Evolutionary conservation across 2,888 invertebrate species (phyloP).

Genomic region (Phyllotreta cruciferae): DNA sequence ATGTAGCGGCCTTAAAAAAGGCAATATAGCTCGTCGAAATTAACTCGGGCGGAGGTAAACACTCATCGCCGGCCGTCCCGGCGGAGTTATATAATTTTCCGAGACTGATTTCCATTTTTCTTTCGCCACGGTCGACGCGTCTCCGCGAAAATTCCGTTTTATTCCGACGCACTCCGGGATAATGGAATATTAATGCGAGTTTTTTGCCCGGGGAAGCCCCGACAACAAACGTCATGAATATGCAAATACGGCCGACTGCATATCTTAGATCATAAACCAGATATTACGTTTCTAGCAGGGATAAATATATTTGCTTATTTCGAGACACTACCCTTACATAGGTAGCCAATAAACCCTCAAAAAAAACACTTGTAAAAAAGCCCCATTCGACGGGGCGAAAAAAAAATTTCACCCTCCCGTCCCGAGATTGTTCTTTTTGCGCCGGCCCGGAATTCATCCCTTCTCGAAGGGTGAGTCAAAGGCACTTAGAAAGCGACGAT

Average conservation of each 20-base stretch:
- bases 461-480: constrained; percentile 15
- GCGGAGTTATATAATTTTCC: constrained; percentile 39
- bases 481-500: constrained; percentile 18
- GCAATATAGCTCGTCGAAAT: constrained; percentile 19
- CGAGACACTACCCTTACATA: too few species aligned
- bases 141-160: constrained; percentile 27
- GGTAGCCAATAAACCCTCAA: too few species aligned
- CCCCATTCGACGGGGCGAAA: background rate
- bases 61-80: constrained; percentile 16
- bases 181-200: constrained; percentile 39
- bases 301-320: too few species aligned
- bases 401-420: background rate
- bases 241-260: background rate
- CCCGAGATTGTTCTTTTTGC: constrained; percentile 13
- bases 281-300: too few species aligned
- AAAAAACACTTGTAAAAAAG: background rate
- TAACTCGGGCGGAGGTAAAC: constrained; percentile 18
- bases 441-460: background rate
- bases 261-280: too few species aligned
- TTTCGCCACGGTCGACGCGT: constrained; percentile 30
- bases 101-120: constrained; percentile 38
- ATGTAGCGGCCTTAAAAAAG: background rate
- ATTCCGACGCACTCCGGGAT: constrained; percentile 34
- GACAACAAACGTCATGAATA: constrained; percentile 12
- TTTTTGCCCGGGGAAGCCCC: constrained; percentile 17